These are phyloP conservation scores for Spodoptera exigua DNA, from an alignment of 2,888 invertebrate genomes.

Conservation along the genomic window DNA sequence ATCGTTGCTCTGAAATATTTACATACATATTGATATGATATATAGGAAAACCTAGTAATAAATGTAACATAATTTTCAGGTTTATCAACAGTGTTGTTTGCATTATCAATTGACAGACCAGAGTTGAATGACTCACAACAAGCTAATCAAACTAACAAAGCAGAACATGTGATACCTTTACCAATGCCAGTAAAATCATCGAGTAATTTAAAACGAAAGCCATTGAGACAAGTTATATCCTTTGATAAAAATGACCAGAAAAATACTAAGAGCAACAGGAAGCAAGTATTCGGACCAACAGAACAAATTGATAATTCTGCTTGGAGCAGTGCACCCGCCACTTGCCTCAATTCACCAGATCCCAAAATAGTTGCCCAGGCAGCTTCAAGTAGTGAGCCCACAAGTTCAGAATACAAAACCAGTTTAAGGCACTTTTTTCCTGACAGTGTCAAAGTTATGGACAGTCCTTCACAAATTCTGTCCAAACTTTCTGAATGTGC, in stretches of 20 bases:
- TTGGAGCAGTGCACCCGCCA: conserved; percentile 90
- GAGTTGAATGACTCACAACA: conserved; percentile 92
- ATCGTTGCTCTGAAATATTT: not conserved
- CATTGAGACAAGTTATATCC: conserved; percentile 85
- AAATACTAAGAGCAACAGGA: conserved; percentile 57
- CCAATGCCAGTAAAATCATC: conserved; percentile 89
- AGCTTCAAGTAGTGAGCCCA: conserved; percentile 82
- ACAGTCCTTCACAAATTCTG: conserved; percentile 85
- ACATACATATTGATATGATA: not conserved
- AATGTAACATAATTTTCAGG: conserved; percentile 86
- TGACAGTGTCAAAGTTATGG: conserved; percentile 82
- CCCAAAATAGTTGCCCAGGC: conserved; percentile 72
- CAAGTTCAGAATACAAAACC: conserved; percentile 81
- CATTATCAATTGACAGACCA: conserved; percentile 96
- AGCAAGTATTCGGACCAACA: conserved; percentile 57
- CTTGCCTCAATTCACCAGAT: conserved; percentile 90
- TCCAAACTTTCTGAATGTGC: conserved; percentile 85
- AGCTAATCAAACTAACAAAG: conserved; percentile 81
- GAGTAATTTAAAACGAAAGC: conserved; percentile 80
- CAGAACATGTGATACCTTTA: conserved; percentile 92
- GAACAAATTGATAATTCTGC: conserved; percentile 65
- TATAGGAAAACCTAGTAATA: conserved; percentile 30
- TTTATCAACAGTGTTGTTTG: conserved; percentile 96
- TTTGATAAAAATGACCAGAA: conserved; percentile 83
- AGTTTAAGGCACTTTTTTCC: conserved; percentile 84